Evolutionary conservation across 2,113 vertebrate species (phyloP).

Genomic region (Fregetta grallaria): DNA sequence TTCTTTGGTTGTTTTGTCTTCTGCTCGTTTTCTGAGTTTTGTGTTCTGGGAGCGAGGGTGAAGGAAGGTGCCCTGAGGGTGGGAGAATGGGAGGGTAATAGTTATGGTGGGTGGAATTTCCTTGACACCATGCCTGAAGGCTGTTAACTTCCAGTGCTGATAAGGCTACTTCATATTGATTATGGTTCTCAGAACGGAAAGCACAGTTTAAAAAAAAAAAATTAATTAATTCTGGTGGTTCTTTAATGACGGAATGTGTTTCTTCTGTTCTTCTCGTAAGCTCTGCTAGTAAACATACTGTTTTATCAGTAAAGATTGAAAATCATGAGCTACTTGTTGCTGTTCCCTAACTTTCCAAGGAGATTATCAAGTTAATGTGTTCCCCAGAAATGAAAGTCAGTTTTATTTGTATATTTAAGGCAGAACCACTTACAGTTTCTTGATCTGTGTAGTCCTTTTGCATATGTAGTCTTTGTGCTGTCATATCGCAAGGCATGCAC

Average conservation of each 20-base stretch:
- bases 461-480: not conserved
- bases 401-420: not conserved
- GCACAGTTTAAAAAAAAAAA: not conserved
- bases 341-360: not conserved
- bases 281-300: not conserved
- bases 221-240: not conserved
- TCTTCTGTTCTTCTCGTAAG: not conserved
- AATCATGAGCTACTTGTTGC: not conserved
- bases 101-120: not conserved
- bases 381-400: slow-evolving; percentile 16
- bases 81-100: not conserved
- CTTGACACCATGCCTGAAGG: not conserved
- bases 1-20: not conserved
- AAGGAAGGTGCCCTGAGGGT: not conserved
- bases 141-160: not conserved
- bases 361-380: not conserved
- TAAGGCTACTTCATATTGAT: not conserved
- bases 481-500: not conserved
- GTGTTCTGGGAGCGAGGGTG: rapidly evolving
- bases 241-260: not conserved
- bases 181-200: not conserved
- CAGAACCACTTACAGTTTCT: slow-evolving; percentile 7
- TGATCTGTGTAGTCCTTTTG: slow-evolving; percentile 40
- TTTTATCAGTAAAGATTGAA: not conserved
- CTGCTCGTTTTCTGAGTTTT: not conserved